Evolutionary conservation across 2,113 vertebrate species (phyloP), one percentile per base, ranked within the genome.

Genomic region (Suncus etruscus): DNA sequence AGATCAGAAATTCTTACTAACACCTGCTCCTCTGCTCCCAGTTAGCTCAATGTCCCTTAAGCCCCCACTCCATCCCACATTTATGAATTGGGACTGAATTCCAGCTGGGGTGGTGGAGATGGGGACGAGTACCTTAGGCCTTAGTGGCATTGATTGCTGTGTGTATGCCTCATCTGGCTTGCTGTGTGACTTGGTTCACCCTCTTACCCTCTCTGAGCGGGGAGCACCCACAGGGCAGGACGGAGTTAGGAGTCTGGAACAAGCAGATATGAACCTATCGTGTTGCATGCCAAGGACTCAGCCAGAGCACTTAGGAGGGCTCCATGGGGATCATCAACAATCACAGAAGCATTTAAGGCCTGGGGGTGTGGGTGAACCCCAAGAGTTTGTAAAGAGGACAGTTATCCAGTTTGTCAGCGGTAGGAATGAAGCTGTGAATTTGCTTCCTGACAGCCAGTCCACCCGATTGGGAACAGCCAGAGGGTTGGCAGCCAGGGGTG

Each of bases 241-340:
- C 31, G 0, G 0, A 4, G 6, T 7, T 0, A 68, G 76, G 45
- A 15, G 1, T 14, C 48, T 48, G 0, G 0, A 8, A n/a, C 27
- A 1, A n/a, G 69, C 20, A 3, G 54, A 18, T 20, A 10, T 2
- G 6, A 6, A 18, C 11, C 0, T 6, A 22, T 0, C 0, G 3
- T 4, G 0, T 0, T 54, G 51, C 5, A 39, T 39, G 39, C 39
- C 39, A 54, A 7, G 51, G 51, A 15, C 51, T 54, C 51, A 54
- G 51, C 51, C 51, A 12, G 51, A 14, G 54, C 54, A 14, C 54
- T 54, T 39, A 39, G 39, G 5, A 39, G 39, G 39, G 39, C 54
- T 54, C 54, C 11, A 16, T 54, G 54, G 58, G 58, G 58, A 61
- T 18, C 54, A 58, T 6, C 2, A 0, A 47, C 2, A 47, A 24